These are phyloP conservation scores for Kuschelorhynchus macadamiae DNA, from an alignment of 2,888 invertebrate species.

Conservation along the genomic window DNA sequence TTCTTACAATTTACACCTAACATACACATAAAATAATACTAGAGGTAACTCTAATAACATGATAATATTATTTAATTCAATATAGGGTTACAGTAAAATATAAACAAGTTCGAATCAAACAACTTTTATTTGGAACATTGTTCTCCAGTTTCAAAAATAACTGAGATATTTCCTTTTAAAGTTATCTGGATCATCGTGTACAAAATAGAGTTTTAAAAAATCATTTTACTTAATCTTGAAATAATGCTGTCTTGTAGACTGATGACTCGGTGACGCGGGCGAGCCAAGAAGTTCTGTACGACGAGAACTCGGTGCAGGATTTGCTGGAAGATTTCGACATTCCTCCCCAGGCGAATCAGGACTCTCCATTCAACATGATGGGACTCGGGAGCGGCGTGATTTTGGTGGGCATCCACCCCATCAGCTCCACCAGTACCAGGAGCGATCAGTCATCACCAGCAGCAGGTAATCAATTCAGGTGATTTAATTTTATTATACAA, in stretches of 20 bases:
- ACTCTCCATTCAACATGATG: not conserved
- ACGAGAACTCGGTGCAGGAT: constrained; percentile 65
- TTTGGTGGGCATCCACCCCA: constrained; percentile 3
- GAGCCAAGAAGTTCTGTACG: constrained; percentile 65
- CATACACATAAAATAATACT: no score
- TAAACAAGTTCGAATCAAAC: no score
- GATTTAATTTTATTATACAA: constrained; percentile 19
- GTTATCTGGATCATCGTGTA: no score
- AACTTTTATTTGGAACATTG: no score
- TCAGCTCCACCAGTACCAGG: constrained; percentile 4
- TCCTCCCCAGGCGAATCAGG: constrained; percentile 43
- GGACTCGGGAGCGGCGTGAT: constrained; percentile 8
- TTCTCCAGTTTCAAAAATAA: no score
- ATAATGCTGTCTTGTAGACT: constrained; percentile 1
- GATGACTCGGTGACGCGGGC: constrained; percentile 56
- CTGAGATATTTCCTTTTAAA: no score
- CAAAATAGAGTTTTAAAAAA: no score
- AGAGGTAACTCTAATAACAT: no score
- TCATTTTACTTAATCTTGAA: no score
- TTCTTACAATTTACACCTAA: no score
- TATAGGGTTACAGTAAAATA: no score
- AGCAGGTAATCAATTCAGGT: constrained; percentile 24
- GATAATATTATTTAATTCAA: no score
- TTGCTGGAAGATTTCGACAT: constrained; percentile 63
- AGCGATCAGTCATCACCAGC: constrained; percentile 3